Conservation (phyloP, 2,113 vertebrate species). For the Stigmatopora argus region DNA sequence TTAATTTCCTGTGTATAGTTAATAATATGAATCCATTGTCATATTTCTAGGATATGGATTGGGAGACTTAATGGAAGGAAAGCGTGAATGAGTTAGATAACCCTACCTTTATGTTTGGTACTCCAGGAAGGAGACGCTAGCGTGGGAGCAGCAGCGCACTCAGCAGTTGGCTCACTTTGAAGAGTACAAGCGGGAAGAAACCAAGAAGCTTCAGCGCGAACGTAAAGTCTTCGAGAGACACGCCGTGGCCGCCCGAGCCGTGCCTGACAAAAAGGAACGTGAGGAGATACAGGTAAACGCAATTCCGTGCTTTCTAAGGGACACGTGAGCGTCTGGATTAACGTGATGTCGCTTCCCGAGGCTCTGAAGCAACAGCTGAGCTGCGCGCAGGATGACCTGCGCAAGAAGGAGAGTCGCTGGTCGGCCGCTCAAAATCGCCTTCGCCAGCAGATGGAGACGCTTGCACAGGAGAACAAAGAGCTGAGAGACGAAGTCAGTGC, state of each 20-base stretch:
- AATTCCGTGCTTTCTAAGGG: too few species aligned
- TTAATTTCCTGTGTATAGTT: too few species aligned
- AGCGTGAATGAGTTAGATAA: background rate
- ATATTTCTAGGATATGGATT: too few species aligned
- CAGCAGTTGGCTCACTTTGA: conserved; percentile 82
- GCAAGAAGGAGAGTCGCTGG: conserved; percentile 85
- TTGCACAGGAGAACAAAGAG: conserved; percentile 78
- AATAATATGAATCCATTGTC: too few species aligned
- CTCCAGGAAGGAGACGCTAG: conserved; percentile 79
- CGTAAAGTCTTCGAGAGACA: conserved; percentile 90
- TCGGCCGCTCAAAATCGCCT: conserved; percentile 77
- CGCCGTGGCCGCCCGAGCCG: conserved; percentile 73
- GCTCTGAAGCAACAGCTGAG: conserved; percentile 82
- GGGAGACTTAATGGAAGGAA: too few species aligned
- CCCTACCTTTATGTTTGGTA: background rate
- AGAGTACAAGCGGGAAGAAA: conserved; percentile 85
- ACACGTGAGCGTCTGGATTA: background rate
- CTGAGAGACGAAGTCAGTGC: conserved; percentile 74
- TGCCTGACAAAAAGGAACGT: conserved; percentile 91
- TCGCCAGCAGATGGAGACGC: conserved; percentile 80
- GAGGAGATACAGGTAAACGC: conserved; percentile 86
- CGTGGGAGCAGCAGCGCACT: conserved; percentile 79
- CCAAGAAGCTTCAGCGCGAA: conserved; percentile 84
- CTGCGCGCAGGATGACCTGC: conserved; percentile 85
- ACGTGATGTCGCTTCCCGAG: conserved; percentile 47